phyloP scores from a whole-genome alignment of 64 coral and sea anemone species.

The Anthopleura sola region DNA sequence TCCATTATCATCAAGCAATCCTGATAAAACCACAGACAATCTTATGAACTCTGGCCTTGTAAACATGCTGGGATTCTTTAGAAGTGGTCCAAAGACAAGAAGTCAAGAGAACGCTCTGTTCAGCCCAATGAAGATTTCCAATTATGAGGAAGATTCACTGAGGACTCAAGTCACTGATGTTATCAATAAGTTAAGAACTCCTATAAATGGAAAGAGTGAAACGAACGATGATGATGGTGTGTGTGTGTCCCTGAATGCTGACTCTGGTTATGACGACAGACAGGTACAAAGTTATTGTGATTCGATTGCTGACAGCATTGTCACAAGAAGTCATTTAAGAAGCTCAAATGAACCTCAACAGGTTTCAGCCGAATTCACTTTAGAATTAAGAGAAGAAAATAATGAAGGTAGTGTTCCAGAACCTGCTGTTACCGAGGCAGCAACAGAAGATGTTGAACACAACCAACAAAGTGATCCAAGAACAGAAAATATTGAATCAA shows the following conservation, averaged over 20 bases:
- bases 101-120: background rate
- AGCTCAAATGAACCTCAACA: background rate
- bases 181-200: constrained; percentile 21
- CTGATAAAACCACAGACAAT: background rate
- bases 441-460: background rate
- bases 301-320: background rate
- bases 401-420: background rate
- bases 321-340: background rate
- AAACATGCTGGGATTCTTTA: constrained; percentile 38
- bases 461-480: background rate
- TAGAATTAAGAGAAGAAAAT: background rate
- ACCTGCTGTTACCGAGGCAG: background rate
- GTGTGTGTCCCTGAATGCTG: background rate
- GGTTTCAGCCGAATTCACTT: background rate
- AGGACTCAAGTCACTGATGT: constrained; percentile 27
- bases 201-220: background rate
- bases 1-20: background rate
- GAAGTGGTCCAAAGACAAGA: background rate
- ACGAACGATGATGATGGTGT: background rate
- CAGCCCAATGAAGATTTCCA: constrained; percentile 23
- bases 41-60: constrained; percentile 25
- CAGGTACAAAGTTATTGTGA: background rate
- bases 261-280: background rate
- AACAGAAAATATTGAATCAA: background rate
- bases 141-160: constrained; percentile 6